Conservation (phyloP, 2,888 invertebrate species). For the Sinopyrophorus schimmeli region DNA sequence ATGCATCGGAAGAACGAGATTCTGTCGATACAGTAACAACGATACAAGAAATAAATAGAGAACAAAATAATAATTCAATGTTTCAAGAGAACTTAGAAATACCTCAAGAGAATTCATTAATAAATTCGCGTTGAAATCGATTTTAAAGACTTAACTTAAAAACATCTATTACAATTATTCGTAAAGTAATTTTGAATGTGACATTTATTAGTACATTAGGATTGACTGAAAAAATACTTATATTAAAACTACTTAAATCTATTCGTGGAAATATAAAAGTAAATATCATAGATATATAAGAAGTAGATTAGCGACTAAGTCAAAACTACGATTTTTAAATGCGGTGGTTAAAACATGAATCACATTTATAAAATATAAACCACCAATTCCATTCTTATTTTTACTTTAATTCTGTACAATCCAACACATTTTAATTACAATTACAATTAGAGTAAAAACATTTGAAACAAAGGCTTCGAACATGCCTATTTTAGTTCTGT, state of each 20-base stretch:
- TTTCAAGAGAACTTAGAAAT: conserved; percentile 61
- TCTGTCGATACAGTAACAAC: conserved; percentile 47
- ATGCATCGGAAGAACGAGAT: conserved; percentile 52
- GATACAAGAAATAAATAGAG: conserved; percentile 44
- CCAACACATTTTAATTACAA: no score
- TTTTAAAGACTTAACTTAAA: conserved; percentile 11
- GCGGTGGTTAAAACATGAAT: no score
- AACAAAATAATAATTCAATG: conserved; percentile 61
- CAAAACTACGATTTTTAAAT: no score
- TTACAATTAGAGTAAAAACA: background rate
- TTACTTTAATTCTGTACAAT: no score
- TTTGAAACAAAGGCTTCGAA: conserved; percentile 3
- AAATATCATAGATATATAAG: conserved; percentile 24
- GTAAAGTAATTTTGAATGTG: conserved; percentile 27
- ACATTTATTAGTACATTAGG: conserved; percentile 28
- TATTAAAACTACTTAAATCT: conserved; percentile 20
- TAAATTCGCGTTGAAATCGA: conserved; percentile 41
- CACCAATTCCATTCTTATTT: conserved; percentile 18
- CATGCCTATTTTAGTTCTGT: conserved; percentile 18
- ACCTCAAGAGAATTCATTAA: conserved; percentile 46
- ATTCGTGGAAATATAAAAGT: conserved; percentile 18
- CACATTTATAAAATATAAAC: no score
- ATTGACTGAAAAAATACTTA: conserved; percentile 30
- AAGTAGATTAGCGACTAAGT: conserved; percentile 8
- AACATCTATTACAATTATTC: conserved; percentile 18